These are phyloP conservation scores for Saguinus midas DNA, from an alignment of 2,113 vertebrate species.

Conservation along the genomic window DNA sequence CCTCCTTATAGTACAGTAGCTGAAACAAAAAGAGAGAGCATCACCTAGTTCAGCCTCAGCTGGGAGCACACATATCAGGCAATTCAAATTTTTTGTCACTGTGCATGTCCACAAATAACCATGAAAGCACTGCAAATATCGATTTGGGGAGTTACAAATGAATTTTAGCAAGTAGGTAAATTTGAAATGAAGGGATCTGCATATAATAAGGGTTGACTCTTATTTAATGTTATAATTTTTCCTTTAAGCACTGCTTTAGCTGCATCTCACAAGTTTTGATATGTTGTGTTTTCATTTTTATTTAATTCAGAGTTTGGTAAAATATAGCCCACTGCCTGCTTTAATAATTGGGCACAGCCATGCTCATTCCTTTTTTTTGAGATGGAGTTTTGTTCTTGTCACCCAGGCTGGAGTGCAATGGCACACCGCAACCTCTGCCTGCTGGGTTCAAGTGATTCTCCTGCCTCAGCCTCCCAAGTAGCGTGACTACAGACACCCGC, in stretches of 20 bases:
- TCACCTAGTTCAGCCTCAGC: background rate
- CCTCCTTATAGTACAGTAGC: background rate
- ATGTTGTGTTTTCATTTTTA: conserved; percentile 40
- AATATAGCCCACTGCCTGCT: background rate
- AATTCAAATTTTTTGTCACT: background rate
- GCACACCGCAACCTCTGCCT: too few relatives aligned
- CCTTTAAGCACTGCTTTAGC: background rate
- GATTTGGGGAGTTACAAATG: background rate
- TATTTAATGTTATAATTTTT: background rate
- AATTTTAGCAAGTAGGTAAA: conserved; percentile 33
- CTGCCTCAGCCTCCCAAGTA: too few relatives aligned
- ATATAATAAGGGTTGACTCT: background rate
- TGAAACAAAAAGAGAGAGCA: background rate
- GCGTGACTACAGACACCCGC: too few relatives aligned
- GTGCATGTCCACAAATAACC: background rate
- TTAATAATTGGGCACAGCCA: conserved; percentile 15
- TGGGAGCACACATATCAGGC: background rate
- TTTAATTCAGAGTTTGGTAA: conserved; percentile 18
- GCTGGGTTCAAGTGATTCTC: too few relatives aligned
- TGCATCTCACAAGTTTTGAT: background rate
- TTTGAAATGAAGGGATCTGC: background rate
- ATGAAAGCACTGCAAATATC: background rate
- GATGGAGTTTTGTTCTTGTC: background rate
- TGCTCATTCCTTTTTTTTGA: background rate
- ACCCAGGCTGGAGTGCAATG: too few relatives aligned